Base-by-base conservation (phyloP, 2,113 vertebrate species). In the Bubalus kerabau region DNA sequence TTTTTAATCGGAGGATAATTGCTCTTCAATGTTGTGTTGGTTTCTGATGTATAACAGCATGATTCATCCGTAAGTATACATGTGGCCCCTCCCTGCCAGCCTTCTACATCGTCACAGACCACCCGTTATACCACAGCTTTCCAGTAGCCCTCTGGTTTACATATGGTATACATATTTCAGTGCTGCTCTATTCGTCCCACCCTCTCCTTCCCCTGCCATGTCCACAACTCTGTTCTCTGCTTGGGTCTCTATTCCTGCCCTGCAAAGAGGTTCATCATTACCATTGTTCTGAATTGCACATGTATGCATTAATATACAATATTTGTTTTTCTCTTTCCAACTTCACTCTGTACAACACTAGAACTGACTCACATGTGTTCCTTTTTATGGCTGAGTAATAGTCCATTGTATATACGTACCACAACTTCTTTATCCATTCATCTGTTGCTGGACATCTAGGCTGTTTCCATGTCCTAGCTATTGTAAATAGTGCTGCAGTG, bases 41-140 rank as follows among this genome's bases (percentile, higher is more conserved):
- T 76, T 26, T 76, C 36, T 15, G 21, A 36, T 62, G 60, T 62
- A 32, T 13, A 76, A 14, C 6, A 76, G 71, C 6, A 1, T 76
- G 40, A 76, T 3, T 43, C 40, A 76, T 43, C 23, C 0, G 0
- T 76, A 43, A 26, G 40, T 26, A 4, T 43, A 23, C 0, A 0
- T 23, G 21, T 40, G 19, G 36, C 19, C 67, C n/a, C 67, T 40
- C 40, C 40, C 40, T 26, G 40, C 71, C 71, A 76, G 11, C 40
- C 40, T 26, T 7, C 40, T 26, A 14, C 5, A 10, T 7, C 13
- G 21, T 43, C 36, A 24, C 23, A 14, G 71, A 48, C 48, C 48
- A 48, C 48, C 23, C 23, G 4, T 19, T 36, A 36, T 9, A 2
- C 67, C 0, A 1, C 23, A 40, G 36, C 36, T 14, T 26, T 24